Conservation (phyloP, 2,888 invertebrate species). For the Endomychus coccineus region DNA sequence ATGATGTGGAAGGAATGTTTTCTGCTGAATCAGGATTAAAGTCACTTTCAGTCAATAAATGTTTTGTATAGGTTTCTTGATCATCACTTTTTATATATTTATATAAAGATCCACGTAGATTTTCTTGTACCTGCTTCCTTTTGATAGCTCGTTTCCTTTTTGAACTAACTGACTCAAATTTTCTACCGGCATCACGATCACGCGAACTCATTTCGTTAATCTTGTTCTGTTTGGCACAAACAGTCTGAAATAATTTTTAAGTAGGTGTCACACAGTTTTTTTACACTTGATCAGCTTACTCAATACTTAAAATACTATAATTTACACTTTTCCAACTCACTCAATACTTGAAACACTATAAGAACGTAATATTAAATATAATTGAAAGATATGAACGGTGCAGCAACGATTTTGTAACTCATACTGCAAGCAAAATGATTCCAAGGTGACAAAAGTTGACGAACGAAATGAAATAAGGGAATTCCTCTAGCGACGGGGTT, state of each 20-base stretch:
- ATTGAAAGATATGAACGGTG: slow-evolving; percentile 7
- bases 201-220: slow-evolving; percentile 13
- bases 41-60: slow-evolving; percentile 7
- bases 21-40: slow-evolving; percentile 4
- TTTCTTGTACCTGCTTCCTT: slow-evolving; percentile 13
- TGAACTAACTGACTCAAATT: slow-evolving; percentile 14
- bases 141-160: slow-evolving; percentile 14
- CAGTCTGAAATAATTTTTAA: slow-evolving; percentile 8
- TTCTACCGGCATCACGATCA: slow-evolving; percentile 12
- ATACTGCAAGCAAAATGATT: too few species aligned
- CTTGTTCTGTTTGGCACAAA: slow-evolving; percentile 11
- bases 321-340: slow-evolving; percentile 6
- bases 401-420: too few species aligned
- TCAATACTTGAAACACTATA: slow-evolving; percentile 7
- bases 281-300: slow-evolving; percentile 4
- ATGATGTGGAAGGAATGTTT: slow-evolving; percentile 6
- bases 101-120: slow-evolving; percentile 12
- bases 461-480: slow-evolving; percentile 4
- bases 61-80: slow-evolving; percentile 11
- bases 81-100: slow-evolving; percentile 14
- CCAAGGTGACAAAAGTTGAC: slow-evolving; percentile 3
- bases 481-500: too few species aligned
- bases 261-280: slow-evolving; percentile 1
- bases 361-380: slow-evolving; percentile 7
- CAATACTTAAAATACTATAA: slow-evolving; percentile 7